Evolutionary conservation across 2,888 invertebrate genomes (phyloP).

Genomic region (Trimorus sp.): DNA sequence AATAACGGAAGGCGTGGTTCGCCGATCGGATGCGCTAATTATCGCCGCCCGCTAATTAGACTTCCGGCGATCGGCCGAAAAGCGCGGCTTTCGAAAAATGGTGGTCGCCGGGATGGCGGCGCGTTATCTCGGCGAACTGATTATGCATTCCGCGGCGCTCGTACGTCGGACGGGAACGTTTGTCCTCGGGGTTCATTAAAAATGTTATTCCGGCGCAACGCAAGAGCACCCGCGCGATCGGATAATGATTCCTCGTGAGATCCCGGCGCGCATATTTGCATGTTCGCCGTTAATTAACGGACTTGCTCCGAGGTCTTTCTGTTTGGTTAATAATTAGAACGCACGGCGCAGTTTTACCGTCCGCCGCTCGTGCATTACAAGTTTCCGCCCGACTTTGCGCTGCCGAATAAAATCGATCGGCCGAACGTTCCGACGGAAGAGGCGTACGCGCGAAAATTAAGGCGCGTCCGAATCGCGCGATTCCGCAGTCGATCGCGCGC

Average conservation of each 20-base stretch:
- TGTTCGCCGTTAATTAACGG: conserved; percentile 72
- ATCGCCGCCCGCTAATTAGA: conserved; percentile 5
- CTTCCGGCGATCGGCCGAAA: neutral
- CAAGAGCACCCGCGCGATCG: conserved; percentile 67
- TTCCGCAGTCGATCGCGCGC: conserved; percentile 20
- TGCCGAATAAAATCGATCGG: neutral
- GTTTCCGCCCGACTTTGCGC: neutral
- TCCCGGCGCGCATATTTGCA: conserved; percentile 55
- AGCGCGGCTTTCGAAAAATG: no score
- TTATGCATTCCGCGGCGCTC: conserved; percentile 73
- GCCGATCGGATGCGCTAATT: conserved; percentile 50
- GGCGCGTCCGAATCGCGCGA: no score
- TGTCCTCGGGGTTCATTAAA: conserved; percentile 28
- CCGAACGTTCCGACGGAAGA: no score
- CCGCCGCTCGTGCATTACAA: no score
- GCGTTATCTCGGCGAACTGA: conserved; percentile 75
- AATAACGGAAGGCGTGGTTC: conserved; percentile 58
- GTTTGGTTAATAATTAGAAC: no score
- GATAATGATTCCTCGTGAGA: conserved; percentile 68
- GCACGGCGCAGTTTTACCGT: no score
- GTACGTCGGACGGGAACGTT: conserved; percentile 33
- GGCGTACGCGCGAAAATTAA: no score
- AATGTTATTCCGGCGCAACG: conserved; percentile 53
- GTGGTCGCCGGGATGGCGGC: conserved; percentile 51
- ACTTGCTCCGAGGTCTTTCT: conserved; percentile 7